These are phyloP conservation scores for Odontomyia ornata DNA, from an alignment of 2,888 invertebrate genomes.

Conservation along the genomic window DNA sequence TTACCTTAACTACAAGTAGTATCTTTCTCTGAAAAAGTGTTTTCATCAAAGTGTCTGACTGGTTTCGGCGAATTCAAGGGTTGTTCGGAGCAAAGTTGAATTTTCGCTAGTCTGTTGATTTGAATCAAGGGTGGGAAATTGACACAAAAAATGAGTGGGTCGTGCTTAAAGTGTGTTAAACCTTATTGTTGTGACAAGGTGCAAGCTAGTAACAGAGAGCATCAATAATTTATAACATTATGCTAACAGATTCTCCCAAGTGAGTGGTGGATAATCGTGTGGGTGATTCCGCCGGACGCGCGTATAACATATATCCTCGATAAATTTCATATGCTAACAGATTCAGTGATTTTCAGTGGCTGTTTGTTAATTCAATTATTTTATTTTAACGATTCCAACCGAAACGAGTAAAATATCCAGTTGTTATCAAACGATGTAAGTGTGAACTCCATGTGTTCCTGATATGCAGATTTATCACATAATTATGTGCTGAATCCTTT, in stretches of 20 bases:
- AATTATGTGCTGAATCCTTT: slow-evolving; percentile 1
- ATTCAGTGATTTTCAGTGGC: slow-evolving; percentile 27
- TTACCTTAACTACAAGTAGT: not conserved
- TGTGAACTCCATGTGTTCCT: not conserved
- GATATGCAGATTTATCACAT: slow-evolving; percentile 11
- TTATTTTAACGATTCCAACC: not conserved
- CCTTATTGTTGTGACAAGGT: not conserved
- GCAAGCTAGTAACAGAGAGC: not conserved
- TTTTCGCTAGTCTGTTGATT: not conserved
- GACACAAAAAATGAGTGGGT: slow-evolving; percentile 1
- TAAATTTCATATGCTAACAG: not conserved
- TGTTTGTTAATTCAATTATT: slow-evolving; percentile 19
- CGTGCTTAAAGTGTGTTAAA: not conserved
- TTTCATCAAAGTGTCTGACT: not conserved
- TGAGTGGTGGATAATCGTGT: not conserved
- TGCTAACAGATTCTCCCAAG: not conserved
- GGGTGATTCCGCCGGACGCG: not conserved
- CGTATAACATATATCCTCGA: not conserved
- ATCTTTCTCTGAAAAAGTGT: not conserved
- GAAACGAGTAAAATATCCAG: not conserved
- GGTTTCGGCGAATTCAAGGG: not conserved
- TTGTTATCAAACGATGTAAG: not conserved
- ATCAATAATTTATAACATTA: not conserved
- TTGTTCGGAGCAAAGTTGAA: not conserved
- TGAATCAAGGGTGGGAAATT: slow-evolving; percentile 14